Conservation (phyloP, 2,888 invertebrate species). For the Stomorhina lunata region DNA sequence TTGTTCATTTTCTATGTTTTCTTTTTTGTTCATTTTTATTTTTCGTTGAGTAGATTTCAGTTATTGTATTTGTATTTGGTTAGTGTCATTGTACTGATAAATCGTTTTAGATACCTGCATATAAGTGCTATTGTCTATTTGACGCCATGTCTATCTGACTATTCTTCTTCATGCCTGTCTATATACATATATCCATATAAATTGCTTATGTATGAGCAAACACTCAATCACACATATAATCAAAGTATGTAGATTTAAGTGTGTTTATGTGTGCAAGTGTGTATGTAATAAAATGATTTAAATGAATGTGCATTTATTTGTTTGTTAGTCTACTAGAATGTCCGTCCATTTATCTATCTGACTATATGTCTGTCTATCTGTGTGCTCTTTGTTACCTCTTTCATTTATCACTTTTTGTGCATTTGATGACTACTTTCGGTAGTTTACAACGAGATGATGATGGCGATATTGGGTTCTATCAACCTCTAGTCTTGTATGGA, state of each 20-base stretch:
- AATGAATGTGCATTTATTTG: conserved; percentile 65
- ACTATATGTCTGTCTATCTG: too few relatives aligned
- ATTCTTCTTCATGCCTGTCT: neutral
- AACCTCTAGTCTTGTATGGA: neutral
- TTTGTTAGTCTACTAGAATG: conserved; percentile 17
- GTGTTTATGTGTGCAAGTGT: neutral
- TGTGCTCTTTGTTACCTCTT: conserved; percentile 52
- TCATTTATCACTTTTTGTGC: conserved; percentile 53
- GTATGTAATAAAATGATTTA: conserved; percentile 57
- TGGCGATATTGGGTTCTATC: neutral
- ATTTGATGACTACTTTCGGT: conserved; percentile 51
- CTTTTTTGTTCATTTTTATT: neutral
- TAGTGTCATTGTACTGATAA: conserved; percentile 65
- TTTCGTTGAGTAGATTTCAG: too few relatives aligned
- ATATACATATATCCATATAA: neutral
- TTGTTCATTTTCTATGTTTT: neutral
- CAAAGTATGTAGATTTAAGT: neutral
- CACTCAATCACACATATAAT: neutral
- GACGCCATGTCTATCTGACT: conserved; percentile 24
- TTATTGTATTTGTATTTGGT: conserved; percentile 35
- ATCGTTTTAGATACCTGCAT: conserved; percentile 65
- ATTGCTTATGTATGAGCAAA: neutral
- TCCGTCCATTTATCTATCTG: conserved; percentile 38
- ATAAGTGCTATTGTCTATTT: conserved; percentile 59
- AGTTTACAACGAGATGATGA: conserved; percentile 34